Conservation (phyloP, 2,888 invertebrate genomes). For the Cecidostiba fungosa region DNA sequence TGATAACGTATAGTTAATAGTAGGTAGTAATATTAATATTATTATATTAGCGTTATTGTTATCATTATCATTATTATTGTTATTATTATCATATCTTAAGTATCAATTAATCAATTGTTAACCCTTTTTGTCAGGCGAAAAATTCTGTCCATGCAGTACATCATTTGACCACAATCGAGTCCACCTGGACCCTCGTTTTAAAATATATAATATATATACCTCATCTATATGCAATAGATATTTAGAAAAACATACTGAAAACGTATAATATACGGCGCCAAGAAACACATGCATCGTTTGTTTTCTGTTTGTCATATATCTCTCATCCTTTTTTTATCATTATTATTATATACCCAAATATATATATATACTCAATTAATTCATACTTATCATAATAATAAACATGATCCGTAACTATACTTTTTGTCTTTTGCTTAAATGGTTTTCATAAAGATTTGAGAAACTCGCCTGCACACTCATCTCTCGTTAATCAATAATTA, state of each 20-base stretch:
- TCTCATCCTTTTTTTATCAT: constrained; percentile 56
- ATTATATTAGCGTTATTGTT: constrained; percentile 55
- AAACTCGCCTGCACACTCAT: constrained; percentile 26
- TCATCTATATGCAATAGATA: constrained; percentile 37
- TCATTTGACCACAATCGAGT: constrained; percentile 57
- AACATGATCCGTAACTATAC: constrained; percentile 39
- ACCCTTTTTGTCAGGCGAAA: constrained; percentile 56
- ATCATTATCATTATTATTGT: constrained; percentile 49
- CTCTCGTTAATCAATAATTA: neutral
- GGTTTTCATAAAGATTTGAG: constrained; percentile 19
- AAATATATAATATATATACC: constrained; percentile 47
- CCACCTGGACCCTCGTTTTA: constrained; percentile 56
- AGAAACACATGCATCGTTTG: constrained; percentile 52
- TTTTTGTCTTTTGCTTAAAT: constrained; percentile 12
- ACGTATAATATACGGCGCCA: constrained; percentile 62
- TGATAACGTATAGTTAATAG: constrained; percentile 61
- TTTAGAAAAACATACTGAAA: constrained; percentile 55
- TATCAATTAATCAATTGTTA: constrained; percentile 59
- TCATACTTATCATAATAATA: constrained; percentile 39
- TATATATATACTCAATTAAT: constrained; percentile 6
- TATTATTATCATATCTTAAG: constrained; percentile 55
- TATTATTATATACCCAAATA: neutral
- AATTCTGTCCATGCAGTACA: constrained; percentile 51
- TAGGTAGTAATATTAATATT: constrained; percentile 61
- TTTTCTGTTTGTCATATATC: constrained; percentile 34